phyloP scores from a whole-genome alignment of 2,888 invertebrate genomes.

The Eristalis pertinax region DNA sequence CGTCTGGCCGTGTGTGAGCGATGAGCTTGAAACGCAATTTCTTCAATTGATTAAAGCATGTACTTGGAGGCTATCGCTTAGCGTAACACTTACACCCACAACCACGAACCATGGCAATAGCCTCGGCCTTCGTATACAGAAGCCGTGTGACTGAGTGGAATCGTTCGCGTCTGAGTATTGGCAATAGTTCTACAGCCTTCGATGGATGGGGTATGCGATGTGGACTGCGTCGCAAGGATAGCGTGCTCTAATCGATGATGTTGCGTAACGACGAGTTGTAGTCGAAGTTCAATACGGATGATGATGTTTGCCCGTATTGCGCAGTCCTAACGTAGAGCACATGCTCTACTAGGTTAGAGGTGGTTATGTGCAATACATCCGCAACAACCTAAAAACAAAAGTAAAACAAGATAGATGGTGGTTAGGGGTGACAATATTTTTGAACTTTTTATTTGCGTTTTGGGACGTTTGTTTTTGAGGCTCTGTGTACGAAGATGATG shows the following conservation, averaged over 20 bases:
- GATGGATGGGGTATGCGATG: not conserved
- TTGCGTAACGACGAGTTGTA: not conserved
- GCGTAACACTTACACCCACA: constrained; percentile 1
- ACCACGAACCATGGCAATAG: no score
- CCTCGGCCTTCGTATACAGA: no score
- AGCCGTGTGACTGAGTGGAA: not conserved
- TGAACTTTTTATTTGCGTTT: no score
- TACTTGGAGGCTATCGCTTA: constrained; percentile 15
- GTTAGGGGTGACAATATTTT: no score
- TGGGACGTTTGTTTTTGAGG: no score
- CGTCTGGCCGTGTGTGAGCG: not conserved
- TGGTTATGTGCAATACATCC: not conserved
- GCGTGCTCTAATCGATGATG: not conserved
- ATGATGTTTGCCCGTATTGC: not conserved
- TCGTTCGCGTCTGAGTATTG: not conserved
- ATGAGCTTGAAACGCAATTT: constrained; percentile 34
- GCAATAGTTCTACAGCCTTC: not conserved
- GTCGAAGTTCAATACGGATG: not conserved
- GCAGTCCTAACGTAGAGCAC: not conserved
- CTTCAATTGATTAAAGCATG: not conserved
- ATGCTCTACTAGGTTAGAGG: not conserved
- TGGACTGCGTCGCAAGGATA: not conserved
- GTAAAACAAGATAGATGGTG: no score
- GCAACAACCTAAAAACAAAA: not conserved
- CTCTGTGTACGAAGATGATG: no score